A percentile compares a stretch with the other conserved stretches of the same genome.
Evolutionary conservation across 2,113 vertebrate species (phyloP).

Genomic region (Ariopsis seemanni): DNA sequence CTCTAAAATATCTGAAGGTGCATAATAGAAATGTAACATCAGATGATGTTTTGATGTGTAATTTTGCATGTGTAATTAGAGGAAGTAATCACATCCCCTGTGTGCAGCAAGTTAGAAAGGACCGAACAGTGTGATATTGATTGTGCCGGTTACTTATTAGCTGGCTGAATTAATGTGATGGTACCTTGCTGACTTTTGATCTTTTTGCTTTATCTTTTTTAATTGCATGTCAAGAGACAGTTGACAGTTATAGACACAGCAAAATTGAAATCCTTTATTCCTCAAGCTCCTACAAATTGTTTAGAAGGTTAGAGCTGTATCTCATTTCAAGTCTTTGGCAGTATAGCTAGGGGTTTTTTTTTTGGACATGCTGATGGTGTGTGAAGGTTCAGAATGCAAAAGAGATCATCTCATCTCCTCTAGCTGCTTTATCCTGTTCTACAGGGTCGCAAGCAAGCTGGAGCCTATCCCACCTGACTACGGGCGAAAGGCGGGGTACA

Average conservation of each 20-base stretch:
- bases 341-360: neutral
- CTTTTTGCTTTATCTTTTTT: conserved; percentile 65
- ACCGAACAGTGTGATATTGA: conserved; percentile 55
- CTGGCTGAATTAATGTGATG: conserved; percentile 57
- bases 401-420: no score
- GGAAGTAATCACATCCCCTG: conserved; percentile 48
- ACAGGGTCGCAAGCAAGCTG: no score
- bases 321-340: conserved; percentile 18
- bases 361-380: neutral
- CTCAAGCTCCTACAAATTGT: conserved; percentile 50
- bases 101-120: conserved; percentile 37
- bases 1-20: conserved; percentile 17
- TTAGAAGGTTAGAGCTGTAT: conserved; percentile 52
- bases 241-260: conserved; percentile 59
- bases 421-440: no score
- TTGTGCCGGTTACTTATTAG: conserved; percentile 58
- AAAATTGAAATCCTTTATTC: conserved; percentile 59
- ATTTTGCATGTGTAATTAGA: conserved; percentile 55
- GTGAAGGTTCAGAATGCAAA: neutral
- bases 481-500: no score
- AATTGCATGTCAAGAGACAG: conserved; percentile 59
- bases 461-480: no score
- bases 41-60: conserved; percentile 42
- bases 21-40: conserved; percentile 16
- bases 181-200: conserved; percentile 59